Evolutionary conservation across 1,140 invertebrate genomes (phyloP), one percentile per base, ranked within the genome.

Genomic region (Megalopta genalis): DNA sequence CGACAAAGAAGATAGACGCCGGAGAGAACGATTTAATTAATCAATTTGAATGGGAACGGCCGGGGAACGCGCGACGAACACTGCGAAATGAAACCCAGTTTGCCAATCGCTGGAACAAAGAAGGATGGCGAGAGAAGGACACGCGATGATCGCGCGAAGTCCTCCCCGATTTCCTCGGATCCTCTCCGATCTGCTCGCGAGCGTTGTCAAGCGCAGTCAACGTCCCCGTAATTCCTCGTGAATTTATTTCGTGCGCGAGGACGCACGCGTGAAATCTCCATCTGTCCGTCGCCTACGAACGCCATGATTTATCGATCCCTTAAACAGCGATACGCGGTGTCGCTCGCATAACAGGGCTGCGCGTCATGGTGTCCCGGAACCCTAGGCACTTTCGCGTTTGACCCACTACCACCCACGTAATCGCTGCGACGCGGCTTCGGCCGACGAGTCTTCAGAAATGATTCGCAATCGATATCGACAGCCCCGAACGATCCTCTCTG

Each of bases 171-270:
- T 4, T 21, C 1, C 7, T 9, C 21, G 5, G n/a, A 21, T 9
- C n/a, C 54, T 57, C 18, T 54, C 0, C 4, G 21, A 54, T 54
- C 21, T 21, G 5, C 8, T 57, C 54, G 54, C 54, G 54, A n/a
- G 21, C 14, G 14, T 27, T 57, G 54, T 57, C 25, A 5, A 3
- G 16, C 2, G 6, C 27, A 16, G 39, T 16, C n/a, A 66, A 66
- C n/a, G 64, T 46, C 39, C 37, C 12, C n/a, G 54, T 68, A 62
- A 69, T 39, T 72, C n/a, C 57, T 62, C 46, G 72, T 80, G 74
- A 80, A 82, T 80, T 82, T 57, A 80, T 66, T 72, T 82, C 73
- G 74, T 82, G 73, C 73, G 73, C 65, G 25, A 37, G 57, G 66
- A 37, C 25, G 49, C 37, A 62, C 80, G 67, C 25, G 64, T 46